Conservation (phyloP, 2,888 invertebrate genomes). For the Nymphalis polychloros region DNA sequence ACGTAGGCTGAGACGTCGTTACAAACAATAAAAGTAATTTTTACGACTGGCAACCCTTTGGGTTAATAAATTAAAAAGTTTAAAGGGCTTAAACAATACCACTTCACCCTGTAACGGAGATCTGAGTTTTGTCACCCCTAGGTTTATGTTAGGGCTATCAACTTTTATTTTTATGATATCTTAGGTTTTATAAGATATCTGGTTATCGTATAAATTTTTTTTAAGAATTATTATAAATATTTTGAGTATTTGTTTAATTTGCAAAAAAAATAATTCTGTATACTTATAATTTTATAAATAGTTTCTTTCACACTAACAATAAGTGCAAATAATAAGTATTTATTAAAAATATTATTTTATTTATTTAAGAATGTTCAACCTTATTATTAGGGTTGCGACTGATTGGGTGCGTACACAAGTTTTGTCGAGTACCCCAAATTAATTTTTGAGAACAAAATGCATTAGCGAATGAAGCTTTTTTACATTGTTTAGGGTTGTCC, state of each 20-base stretch:
- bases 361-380: slow-evolving; percentile 41
- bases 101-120: slow-evolving; percentile 73
- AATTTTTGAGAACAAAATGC: slow-evolving; percentile 80
- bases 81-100: slow-evolving; percentile 73
- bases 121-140: slow-evolving; percentile 69
- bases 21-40: slow-evolving; percentile 81
- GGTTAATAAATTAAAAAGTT: slow-evolving; percentile 80
- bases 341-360: neutral
- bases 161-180: neutral
- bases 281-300: too few relatives aligned
- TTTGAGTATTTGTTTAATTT: neutral
- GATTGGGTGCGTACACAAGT: slow-evolving; percentile 74
- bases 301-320: neutral
- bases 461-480: slow-evolving; percentile 76
- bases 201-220: too few relatives aligned
- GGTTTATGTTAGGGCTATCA: slow-evolving; percentile 48
- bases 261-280: too few relatives aligned
- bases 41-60: slow-evolving; percentile 77
- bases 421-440: slow-evolving; percentile 78
- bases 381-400: slow-evolving; percentile 53
- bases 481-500: slow-evolving; percentile 77
- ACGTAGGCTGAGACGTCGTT: slow-evolving; percentile 80
- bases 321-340: neutral
- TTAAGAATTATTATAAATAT: neutral
- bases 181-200: neutral